Percentiles rank a stretch among this genome's conserved stretches.
Evolutionary conservation across 2,797 vertebrate genomes (phyloP).

Genomic region (Sarcophilus harrisii): DNA sequence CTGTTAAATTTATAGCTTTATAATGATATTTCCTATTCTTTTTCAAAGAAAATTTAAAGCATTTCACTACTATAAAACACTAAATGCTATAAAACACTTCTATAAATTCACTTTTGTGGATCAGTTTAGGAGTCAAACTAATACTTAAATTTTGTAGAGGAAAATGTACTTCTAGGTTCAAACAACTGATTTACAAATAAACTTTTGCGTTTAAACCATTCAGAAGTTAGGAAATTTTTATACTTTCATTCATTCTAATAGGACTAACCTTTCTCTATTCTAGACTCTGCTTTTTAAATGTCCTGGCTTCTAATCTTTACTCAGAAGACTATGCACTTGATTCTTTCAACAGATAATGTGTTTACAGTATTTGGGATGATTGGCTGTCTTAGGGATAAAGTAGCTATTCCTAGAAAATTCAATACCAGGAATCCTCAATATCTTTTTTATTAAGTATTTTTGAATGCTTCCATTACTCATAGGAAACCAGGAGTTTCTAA

Average conservation of each 20-base stretch:
- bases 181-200: neutral
- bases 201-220: neutral
- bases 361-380: neutral
- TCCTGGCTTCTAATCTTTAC: constrained; percentile 11
- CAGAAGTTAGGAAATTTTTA: neutral
- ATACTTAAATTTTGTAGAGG: neutral
- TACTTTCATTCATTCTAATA: neutral
- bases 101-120: neutral
- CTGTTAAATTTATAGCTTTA: no score
- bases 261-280: neutral
- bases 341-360: constrained; percentile 8
- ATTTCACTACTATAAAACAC: neutral
- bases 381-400: neutral
- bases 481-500: constrained; percentile 19
- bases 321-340: neutral
- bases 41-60: neutral
- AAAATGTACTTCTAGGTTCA: neutral
- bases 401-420: constrained; percentile 11
- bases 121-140: neutral
- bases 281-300: constrained; percentile 30
- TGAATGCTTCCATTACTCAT: constrained; percentile 42
- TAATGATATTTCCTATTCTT: neutral
- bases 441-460: constrained; percentile 34
- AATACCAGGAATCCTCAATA: constrained; percentile 25
- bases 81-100: no score